Conservation (phyloP, 2,797 vertebrate genomes). For the Sparus aurata region DNA sequence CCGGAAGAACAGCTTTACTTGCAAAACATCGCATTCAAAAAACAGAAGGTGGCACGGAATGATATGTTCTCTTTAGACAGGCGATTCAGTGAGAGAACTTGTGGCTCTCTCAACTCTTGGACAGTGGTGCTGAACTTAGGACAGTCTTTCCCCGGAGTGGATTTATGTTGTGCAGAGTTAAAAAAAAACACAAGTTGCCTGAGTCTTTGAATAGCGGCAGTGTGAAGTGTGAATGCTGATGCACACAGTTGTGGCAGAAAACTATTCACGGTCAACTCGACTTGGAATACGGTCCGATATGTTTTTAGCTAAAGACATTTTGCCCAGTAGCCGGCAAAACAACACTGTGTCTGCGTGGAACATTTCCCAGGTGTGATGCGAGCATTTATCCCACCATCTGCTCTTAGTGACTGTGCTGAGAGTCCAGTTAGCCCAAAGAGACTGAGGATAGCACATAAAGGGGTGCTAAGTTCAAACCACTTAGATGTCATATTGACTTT, state of each 20-base stretch:
- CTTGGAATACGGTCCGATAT: background rate
- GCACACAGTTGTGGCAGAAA: constrained; percentile 33
- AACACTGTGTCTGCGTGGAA: constrained; percentile 14
- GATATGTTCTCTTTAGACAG: no score
- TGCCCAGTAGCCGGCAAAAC: constrained; percentile 17
- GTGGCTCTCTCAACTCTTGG: background rate
- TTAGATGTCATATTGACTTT: constrained; percentile 67
- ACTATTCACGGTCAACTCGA: constrained; percentile 5
- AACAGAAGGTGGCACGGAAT: background rate
- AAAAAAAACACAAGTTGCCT: constrained; percentile 8
- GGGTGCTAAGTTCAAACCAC: constrained; percentile 54
- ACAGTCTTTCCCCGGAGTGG: constrained; percentile 5
- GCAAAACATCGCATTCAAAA: background rate
- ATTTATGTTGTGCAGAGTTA: constrained; percentile 4
- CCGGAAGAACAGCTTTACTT: background rate
- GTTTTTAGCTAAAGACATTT: constrained; percentile 15
- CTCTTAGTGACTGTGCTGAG: constrained; percentile 19
- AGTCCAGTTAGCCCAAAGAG: constrained; percentile 22
- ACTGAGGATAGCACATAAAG: constrained; percentile 40
- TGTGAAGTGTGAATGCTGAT: constrained; percentile 35
- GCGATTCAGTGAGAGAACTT: background rate
- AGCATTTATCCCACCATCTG: constrained; percentile 8
- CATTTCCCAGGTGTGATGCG: constrained; percentile 27
- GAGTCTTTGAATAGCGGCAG: background rate
- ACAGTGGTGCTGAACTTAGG: constrained; percentile 16